phyloP scores from a whole-genome alignment of 1,140 invertebrate genomes.

The Sinella curviseta region DNA sequence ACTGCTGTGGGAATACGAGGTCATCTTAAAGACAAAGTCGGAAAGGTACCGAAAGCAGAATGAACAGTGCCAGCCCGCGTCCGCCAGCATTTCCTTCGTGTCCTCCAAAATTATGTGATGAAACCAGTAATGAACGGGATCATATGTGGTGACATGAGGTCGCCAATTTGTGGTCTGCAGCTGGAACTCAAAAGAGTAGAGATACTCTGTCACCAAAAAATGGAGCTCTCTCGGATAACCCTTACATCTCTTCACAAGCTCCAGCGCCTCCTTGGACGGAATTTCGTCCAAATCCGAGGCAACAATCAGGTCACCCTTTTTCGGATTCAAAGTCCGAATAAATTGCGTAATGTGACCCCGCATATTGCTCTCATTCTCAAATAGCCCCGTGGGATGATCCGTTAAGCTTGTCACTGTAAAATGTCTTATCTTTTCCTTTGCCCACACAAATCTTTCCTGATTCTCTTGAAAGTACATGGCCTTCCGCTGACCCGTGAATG shows the following conservation, averaged over 20 bases:
- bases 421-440: slow-evolving; percentile 10
- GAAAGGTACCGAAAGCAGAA: slow-evolving; percentile 34
- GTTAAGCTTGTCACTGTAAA: neutral
- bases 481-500: slow-evolving; percentile 41
- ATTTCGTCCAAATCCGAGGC: slow-evolving; percentile 30
- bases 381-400: neutral
- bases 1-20: slow-evolving; percentile 27
- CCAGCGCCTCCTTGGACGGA: slow-evolving; percentile 2
- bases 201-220: slow-evolving; percentile 27
- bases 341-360: neutral
- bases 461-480: slow-evolving; percentile 26
- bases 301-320: slow-evolving; percentile 27
- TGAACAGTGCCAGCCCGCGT: slow-evolving; percentile 37
- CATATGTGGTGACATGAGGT: slow-evolving; percentile 31
- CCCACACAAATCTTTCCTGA: slow-evolving; percentile 26
- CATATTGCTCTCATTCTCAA: slow-evolving; percentile 30
- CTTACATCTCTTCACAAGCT: slow-evolving; percentile 24
- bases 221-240: slow-evolving; percentile 23
- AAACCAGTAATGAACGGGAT: neutral
- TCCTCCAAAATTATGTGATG: slow-evolving; percentile 1
- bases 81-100: neutral
- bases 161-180: slow-evolving; percentile 27
- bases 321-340: neutral
- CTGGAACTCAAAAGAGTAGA: slow-evolving; percentile 38
- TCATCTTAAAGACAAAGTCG: slow-evolving; percentile 37